These are phyloP conservation scores for Axis porcinus DNA, from an alignment of 2,113 vertebrate species.

Conservation along the genomic window DNA sequence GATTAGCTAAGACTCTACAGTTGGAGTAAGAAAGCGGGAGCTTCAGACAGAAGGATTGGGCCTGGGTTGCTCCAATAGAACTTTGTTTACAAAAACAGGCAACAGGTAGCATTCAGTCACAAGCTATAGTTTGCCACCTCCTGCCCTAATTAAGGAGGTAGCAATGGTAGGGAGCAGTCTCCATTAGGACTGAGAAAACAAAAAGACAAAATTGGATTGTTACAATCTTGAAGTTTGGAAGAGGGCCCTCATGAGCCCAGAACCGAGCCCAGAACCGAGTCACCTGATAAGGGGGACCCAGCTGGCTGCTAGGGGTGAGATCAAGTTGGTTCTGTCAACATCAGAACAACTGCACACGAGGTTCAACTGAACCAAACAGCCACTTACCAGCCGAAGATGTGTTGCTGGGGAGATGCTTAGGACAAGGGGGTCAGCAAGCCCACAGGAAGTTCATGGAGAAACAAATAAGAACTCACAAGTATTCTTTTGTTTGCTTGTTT, in stretches of 20 bases:
- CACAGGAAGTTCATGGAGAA: neutral
- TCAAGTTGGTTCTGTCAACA: neutral
- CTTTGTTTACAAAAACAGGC: neutral
- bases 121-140: neutral
- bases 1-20: neutral
- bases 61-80: neutral
- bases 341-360: neutral
- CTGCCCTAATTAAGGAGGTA: neutral
- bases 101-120: neutral
- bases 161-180: neutral
- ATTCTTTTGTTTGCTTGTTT: neutral
- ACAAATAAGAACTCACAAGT: neutral
- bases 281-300: accelerated
- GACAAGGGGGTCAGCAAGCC: neutral
- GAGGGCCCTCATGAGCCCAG: neutral
- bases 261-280: too few relatives aligned
- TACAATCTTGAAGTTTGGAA: neutral
- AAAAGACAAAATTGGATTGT: neutral
- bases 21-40: neutral
- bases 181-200: neutral
- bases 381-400: neutral
- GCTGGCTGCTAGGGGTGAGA: neutral
- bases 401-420: neutral
- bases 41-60: neutral
- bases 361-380: neutral